Base-by-base conservation (phyloP, 2,797 vertebrate species). In the Gambelia wislizenii region DNA sequence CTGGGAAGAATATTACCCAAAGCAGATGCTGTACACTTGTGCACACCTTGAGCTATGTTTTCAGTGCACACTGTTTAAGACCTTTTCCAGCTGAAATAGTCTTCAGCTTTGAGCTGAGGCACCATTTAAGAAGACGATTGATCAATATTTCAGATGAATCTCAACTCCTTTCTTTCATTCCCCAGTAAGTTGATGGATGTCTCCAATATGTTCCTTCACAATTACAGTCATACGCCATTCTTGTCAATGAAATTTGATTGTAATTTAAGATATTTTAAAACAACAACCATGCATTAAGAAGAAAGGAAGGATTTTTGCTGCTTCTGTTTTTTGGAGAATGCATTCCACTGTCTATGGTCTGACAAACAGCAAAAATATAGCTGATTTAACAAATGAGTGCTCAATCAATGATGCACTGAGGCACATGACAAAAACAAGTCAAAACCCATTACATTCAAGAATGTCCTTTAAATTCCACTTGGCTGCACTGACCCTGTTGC, bases 351-450 rank as follows among this genome's bases (percentile, higher is more conserved):
- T 98, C 97, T 96, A 95, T 96, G 96, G 97, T 92, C 96, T 96
- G 97, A 97, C 96, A 98, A 98, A 98, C 22, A 95, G 96, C 93
- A 96, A 96, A 97, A 98, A 96, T 97, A 97, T 97, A 98, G 98
- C 98, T 98, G 98, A 98, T 98, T 98, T 98, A 98, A 98, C 98
- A 98, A 98, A 98, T 97, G 97, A 98, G 97, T 95, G 92, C 98
- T 98, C 98, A 98, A 98, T 98, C 98, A 98, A 98, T 99, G 98
- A 97, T 96, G 97, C 98, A 97, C 95, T 97, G 97, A 97, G 97
- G 98, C 98, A 95, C 93, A 96, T 96, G 98, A 98, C 97, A 98
- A 98, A 98, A 97, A 97, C 97, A 98, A 98, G 98, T 98, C 98
- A 98, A 97, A 98, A 98, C 95, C 98, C 96, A 99, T 98, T 98